Conservation (phyloP, 2,888 invertebrate genomes). For the Sinohyriopsis cumingii region DNA sequence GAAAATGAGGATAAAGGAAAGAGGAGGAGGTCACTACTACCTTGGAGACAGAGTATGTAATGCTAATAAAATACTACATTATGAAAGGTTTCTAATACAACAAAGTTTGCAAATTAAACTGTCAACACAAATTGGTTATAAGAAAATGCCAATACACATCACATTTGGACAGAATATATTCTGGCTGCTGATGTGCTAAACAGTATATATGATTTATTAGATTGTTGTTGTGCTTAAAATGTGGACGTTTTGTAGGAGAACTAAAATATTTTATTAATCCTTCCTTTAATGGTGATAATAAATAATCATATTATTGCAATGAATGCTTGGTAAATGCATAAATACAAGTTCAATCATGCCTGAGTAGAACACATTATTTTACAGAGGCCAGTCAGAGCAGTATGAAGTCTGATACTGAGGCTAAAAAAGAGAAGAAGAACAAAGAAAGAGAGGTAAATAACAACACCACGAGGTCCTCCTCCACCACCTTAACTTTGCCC, state of each 20-base stretch:
- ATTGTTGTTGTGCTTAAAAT: background rate
- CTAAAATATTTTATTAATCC: too few species aligned
- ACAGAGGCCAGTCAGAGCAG: slow-evolving; percentile 39
- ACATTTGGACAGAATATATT: too few species aligned
- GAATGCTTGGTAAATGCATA: too few species aligned
- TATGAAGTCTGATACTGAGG: slow-evolving; percentile 36
- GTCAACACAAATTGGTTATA: too few species aligned
- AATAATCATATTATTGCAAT: too few species aligned
- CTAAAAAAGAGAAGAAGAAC: slow-evolving; percentile 34
- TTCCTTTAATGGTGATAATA: too few species aligned
- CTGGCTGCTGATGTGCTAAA: background rate
- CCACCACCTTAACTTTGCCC: slow-evolving; percentile 20
- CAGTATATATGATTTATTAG: background rate
- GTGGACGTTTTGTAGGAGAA: background rate
- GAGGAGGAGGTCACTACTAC: slow-evolving; percentile 89
- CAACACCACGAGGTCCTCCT: slow-evolving; percentile 25
- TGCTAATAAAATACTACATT: too few species aligned
- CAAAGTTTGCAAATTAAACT: too few species aligned
- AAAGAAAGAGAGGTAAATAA: slow-evolving; percentile 34
- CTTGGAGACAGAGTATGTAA: slow-evolving; percentile 79
- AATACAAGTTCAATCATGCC: background rate
- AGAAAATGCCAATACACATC: too few species aligned
- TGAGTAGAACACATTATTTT: background rate
- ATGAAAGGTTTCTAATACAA: too few species aligned
- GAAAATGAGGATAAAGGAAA: slow-evolving; percentile 82